These are phyloP conservation scores for Saguinus midas DNA, from an alignment of 2,113 vertebrate species.

Conservation along the genomic window DNA sequence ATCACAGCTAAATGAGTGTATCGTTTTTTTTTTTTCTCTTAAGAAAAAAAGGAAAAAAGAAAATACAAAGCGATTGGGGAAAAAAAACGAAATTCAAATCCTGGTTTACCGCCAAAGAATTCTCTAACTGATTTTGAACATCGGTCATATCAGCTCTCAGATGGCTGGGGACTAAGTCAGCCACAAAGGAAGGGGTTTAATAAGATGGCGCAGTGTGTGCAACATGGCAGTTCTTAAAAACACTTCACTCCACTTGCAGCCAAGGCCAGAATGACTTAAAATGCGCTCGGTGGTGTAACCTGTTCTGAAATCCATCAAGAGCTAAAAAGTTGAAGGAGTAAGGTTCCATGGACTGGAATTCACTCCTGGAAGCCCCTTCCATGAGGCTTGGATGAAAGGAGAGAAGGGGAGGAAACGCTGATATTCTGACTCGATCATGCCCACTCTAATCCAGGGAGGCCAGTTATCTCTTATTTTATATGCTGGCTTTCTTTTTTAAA, in stretches of 20 bases:
- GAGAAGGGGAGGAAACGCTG: rapidly evolving
- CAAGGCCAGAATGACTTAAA: background rate
- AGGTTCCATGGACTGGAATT: background rate
- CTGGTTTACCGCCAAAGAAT: background rate
- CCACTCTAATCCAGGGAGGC: background rate
- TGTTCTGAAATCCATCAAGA: rapidly evolving
- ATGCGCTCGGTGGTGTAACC: too few relatives aligned
- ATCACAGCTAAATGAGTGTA: too few relatives aligned
- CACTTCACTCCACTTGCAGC: background rate
- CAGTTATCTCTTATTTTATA: background rate
- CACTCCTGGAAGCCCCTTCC: background rate
- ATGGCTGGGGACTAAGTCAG: background rate
- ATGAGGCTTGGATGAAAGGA: background rate
- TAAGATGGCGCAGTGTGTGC: background rate
- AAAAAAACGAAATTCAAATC: background rate
- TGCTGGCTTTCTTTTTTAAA: background rate
- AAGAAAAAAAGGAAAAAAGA: too few relatives aligned
- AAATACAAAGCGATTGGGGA: background rate
- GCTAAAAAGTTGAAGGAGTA: background rate
- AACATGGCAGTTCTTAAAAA: background rate
- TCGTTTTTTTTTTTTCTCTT: too few relatives aligned
- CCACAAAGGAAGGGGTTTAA: background rate
- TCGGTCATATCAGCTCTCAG: background rate
- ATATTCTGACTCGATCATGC: background rate
- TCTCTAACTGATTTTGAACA: background rate